Evolutionary conservation across 2,113 vertebrate species (phyloP).

Genomic region (Syrmaticus mikado): DNA sequence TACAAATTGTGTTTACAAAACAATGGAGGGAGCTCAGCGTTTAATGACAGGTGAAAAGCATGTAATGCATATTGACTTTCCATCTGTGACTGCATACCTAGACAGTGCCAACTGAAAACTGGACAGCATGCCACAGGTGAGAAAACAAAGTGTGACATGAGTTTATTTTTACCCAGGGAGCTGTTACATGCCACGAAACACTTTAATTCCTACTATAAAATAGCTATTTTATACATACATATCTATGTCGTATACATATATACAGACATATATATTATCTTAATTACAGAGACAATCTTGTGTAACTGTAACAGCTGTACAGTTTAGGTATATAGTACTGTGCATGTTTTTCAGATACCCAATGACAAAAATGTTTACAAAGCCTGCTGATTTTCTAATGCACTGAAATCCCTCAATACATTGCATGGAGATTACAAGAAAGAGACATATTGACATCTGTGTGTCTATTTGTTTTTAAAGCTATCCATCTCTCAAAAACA

Average conservation of each 20-base stretch:
- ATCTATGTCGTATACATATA: background rate
- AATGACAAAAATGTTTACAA: background rate
- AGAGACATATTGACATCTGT: background rate
- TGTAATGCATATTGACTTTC: background rate
- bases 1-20: constrained; percentile 17
- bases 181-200: background rate
- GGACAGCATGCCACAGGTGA: background rate
- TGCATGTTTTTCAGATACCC: background rate
- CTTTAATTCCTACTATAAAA: background rate
- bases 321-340: background rate
- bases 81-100: background rate
- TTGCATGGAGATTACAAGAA: background rate
- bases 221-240: background rate
- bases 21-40: background rate
- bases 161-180: background rate
- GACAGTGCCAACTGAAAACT: background rate
- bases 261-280: background rate
- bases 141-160: background rate
- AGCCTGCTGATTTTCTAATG: background rate
- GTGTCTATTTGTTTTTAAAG: background rate
- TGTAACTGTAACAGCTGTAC: background rate
- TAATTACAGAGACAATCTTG: background rate
- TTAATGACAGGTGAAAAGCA: constrained; percentile 12
- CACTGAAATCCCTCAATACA: background rate
- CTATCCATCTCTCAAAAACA: background rate